Base-by-base conservation (phyloP, 2,113 vertebrate genomes). In the Dissostichus mawsoni region DNA sequence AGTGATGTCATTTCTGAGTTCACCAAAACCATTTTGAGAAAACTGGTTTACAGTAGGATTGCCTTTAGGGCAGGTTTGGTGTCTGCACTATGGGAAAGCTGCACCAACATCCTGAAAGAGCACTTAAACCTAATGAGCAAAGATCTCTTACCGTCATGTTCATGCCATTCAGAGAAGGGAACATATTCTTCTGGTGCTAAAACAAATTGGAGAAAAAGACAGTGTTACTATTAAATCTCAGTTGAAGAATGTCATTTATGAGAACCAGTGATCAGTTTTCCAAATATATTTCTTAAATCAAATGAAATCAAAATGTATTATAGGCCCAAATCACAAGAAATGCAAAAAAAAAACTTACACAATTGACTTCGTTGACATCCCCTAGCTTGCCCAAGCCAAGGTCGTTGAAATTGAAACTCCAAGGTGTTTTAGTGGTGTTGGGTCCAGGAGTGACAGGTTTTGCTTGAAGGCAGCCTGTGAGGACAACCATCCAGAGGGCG, bases 291-390 rank as follows among this genome's bases (percentile, higher is more conserved):
- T 57, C 9, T 53, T 10, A 41, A 41, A 41, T 25, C 25, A 2
- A 25, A 25, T 25, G 2, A 25, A 25, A 25, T 29, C n/a, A 29
- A 74, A 53, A 29, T 29, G 3, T 29, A 29, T 29, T 29, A 29
- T 29, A 29, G 29, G 3, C 29, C 3, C 29, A 29, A 62, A 63
- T 45, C 9, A n/a, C 1, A 29, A 63, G 8, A 17, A 2, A 29
- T 12, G 16, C 8, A 76, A 52, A 47, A 11, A 62, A 41, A 14
- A 64, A 16, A 90, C 89, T 86, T 87, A 92, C 89, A 63, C 88
- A 90, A 41, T 41, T 5, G 8, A 41, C 36, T 1, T 41, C 7
- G 3, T 0, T 1, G 33, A 69, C 11, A 0, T 2, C 0, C 0
- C 20, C 20, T 20, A 20, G 20, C 20, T 20, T 20, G 20, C 20